Base-by-base conservation (phyloP, 2,797 vertebrate genomes). In the Syndactyla subalaris region DNA sequence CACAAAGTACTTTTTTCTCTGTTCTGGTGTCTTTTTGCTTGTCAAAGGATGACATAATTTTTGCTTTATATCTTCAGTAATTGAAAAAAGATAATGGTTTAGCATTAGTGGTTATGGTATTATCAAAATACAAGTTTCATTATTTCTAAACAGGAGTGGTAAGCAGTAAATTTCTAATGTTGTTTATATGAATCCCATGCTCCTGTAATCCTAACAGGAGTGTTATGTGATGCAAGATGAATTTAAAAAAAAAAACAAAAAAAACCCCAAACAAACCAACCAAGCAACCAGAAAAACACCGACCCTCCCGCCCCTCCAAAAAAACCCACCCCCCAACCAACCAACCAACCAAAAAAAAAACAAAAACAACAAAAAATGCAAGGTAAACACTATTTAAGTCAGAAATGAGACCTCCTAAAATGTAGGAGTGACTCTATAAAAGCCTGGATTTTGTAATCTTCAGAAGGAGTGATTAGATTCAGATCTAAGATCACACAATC, bases 41-140 rank as follows among this genome's bases (percentile, higher is more conserved):
- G 41, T 62, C 41, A 75, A 95, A 93, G 61, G 49, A 85, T 91
- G 73, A 75, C 39, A 38, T 93, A 51, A 90, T 88, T 54, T 81
- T 81, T 81, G 22, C 38, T 85, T 66, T 93, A 54, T 38, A 88
- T 12, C 24, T 92, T 61, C 38, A 83, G 38, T 58, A 65, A 80
- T 22, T 82, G 58, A 19, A 67, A 66, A 77, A 75, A 95, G 63
- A 57, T 62, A 82, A 71, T 29, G 39, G 24, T 39, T 76, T 94
- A 66, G 12, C 23, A 51, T 75, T 61, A 83, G 9, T 41, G 22
- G 46, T 83, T 79, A 71, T 3, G 1, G 10, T 76, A 51, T 39
- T 80, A 39, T 88, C 14, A 92, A 77, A 90, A 62, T 43, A 58
- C 32, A 84, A 39, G 19, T 88, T 75, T 89, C 6, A n/a, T 75